A percentile compares a stretch with the other conserved stretches of the same genome.
phyloP scores from a whole-genome alignment of 2,797 vertebrate genomes.

The Esox masquinongy region DNA sequence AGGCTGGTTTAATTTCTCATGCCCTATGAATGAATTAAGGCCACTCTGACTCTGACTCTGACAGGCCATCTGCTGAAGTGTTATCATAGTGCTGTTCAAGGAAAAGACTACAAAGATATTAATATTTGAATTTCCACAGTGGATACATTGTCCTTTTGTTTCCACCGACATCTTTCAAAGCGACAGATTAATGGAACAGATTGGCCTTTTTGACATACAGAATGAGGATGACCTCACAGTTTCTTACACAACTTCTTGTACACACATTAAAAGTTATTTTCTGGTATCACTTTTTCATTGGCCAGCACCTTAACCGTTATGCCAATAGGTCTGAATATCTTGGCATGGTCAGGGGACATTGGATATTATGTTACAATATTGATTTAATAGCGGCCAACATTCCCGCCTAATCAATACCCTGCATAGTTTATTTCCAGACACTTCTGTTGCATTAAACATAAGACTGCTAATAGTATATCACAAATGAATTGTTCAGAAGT shows the following conservation, averaged over 20 bases:
- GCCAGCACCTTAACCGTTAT: not conserved
- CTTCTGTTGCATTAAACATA: not conserved
- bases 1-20: not conserved
- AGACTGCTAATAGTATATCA: not conserved
- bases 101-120: slow-evolving; percentile 6
- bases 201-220: not conserved
- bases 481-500: not conserved
- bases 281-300: not conserved
- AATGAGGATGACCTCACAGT: not conserved
- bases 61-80: not conserved
- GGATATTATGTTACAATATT: not conserved
- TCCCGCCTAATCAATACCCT: not conserved
- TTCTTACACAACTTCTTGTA: not conserved
- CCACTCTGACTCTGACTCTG: not conserved
- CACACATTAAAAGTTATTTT: not conserved
- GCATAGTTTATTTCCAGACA: not conserved
- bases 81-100: slow-evolving; percentile 15
- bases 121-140: slow-evolving; percentile 13
- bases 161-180: not conserved
- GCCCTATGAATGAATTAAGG: not conserved
- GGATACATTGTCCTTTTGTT: not conserved
- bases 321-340: not conserved
- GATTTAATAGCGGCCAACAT: not conserved
- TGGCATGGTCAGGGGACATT: too few relatives aligned
- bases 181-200: not conserved